These are phyloP conservation scores for Sarcophaga subvicina DNA, from an alignment of 2,888 invertebrate genomes.

Conservation along the genomic window DNA sequence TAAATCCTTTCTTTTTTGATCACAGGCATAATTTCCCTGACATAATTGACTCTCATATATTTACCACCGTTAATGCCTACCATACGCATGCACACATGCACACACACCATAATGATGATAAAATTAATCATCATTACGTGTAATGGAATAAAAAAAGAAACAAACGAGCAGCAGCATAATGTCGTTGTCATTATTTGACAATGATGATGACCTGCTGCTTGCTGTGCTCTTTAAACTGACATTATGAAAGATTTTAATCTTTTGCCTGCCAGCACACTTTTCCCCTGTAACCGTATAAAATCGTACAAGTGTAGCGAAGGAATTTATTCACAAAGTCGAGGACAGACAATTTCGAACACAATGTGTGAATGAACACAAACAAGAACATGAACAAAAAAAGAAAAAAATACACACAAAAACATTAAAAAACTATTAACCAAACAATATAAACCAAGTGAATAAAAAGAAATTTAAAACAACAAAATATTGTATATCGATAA, in stretches of 20 bases:
- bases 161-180: background rate
- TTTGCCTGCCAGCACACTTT: background rate
- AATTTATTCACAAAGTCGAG: conserved; percentile 8
- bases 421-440: conserved; percentile 22
- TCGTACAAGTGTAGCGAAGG: conserved; percentile 21
- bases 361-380: conserved; percentile 1
- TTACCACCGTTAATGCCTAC: no score
- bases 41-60: no score
- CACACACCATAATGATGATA: conserved; percentile 34
- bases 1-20: no score
- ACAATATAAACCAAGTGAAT: conserved; percentile 13
- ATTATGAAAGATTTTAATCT: conserved; percentile 62
- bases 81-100: background rate
- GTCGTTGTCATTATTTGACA: conserved; percentile 18
- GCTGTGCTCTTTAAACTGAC: conserved; percentile 51
- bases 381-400: background rate
- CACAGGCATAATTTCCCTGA: no score
- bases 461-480: background rate
- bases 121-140: conserved; percentile 30
- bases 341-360: conserved; percentile 28
- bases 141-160: background rate
- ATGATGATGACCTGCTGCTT: conserved; percentile 33
- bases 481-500: background rate
- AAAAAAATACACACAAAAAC: background rate
- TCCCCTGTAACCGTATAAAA: background rate